Base-by-base conservation (phyloP, 2,797 vertebrate species). In the Enteromius mattozi region DNA sequence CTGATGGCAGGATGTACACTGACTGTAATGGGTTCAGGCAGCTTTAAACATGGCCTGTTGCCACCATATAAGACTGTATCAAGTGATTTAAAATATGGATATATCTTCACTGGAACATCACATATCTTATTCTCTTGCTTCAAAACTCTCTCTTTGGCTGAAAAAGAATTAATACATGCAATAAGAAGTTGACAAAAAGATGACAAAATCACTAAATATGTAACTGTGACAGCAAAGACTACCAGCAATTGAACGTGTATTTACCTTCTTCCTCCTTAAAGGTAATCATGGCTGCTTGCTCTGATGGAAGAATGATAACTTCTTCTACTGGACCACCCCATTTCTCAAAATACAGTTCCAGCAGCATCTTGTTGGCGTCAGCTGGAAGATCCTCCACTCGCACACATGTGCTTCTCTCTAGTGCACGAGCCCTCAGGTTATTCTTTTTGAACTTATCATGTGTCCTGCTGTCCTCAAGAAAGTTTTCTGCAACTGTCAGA, bases 311-410 rank as follows among this genome's bases (percentile, higher is more conserved):
- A 89, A 92, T 92, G n/a, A 74, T 10, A 49, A 95, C 68, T 0
- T 33, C n/a, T 17, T 84, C 61, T 0, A 94, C 78, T 0, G 88
- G 91, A 0, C 65, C 49, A 0, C 87, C 90, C 88, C 95, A 95
- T 78, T 89, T 97, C 89, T 97, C 96, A 92, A 97, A 97, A 88
- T 94, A 97, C 68, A 96, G 0, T 0, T 88, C 87, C 85, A 98
- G 85, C 8, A 95, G 89, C 37, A 93, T 91, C 80, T 85, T 78
- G 14, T 87, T 2, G 5, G 86, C 89, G 8, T 81, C 82, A 1
- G 87, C 82, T 3, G 95, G 92, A 51, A 97, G 83, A 61, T 92
- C 92, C 92, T 98, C 97, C 85, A 94, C 94, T 27, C 94, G 88
- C 85, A 98, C 33, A 35, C 88, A 92, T 66, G 82, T 92, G 4